These are phyloP conservation scores for Brachynemurus nebulosus DNA, from an alignment of 2,888 invertebrate genomes.

Conservation along the genomic window DNA sequence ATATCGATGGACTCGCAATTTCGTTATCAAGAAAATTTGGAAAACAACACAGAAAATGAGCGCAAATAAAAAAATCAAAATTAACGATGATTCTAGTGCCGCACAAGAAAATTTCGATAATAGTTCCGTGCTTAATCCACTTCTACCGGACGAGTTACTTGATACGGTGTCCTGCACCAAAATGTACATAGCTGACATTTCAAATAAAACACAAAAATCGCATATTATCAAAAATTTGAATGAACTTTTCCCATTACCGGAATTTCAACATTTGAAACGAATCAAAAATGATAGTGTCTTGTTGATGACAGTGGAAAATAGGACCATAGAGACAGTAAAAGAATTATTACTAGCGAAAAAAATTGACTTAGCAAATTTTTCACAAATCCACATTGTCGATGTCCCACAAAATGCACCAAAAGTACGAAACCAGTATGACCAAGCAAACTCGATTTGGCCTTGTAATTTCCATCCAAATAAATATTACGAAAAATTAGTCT, in stretches of 20 bases:
- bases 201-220: constrained; percentile 46
- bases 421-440: constrained; percentile 50
- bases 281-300: constrained; percentile 47
- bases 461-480: constrained; percentile 73
- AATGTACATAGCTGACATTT: constrained; percentile 46
- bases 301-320: constrained; percentile 31
- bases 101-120: constrained; percentile 22
- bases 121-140: constrained; percentile 31
- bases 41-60: too few species aligned
- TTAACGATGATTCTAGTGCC: background rate
- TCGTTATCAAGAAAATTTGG: too few species aligned
- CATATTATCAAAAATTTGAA: constrained; percentile 43
- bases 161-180: constrained; percentile 34
- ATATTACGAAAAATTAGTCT: constrained; percentile 50
- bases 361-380: constrained; percentile 37
- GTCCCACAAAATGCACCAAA: constrained; percentile 50
- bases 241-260: constrained; percentile 41
- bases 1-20: too few species aligned
- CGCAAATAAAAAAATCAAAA: background rate
- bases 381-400: constrained; percentile 35
- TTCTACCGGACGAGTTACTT: constrained; percentile 40
- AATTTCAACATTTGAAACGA: constrained; percentile 58
- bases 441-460: constrained; percentile 55
- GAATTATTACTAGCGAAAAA: constrained; percentile 30
- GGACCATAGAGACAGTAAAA: constrained; percentile 28